These are phyloP conservation scores for Pelusios castaneus DNA, from an alignment of 2,113 vertebrate species.

Conservation along the genomic window DNA sequence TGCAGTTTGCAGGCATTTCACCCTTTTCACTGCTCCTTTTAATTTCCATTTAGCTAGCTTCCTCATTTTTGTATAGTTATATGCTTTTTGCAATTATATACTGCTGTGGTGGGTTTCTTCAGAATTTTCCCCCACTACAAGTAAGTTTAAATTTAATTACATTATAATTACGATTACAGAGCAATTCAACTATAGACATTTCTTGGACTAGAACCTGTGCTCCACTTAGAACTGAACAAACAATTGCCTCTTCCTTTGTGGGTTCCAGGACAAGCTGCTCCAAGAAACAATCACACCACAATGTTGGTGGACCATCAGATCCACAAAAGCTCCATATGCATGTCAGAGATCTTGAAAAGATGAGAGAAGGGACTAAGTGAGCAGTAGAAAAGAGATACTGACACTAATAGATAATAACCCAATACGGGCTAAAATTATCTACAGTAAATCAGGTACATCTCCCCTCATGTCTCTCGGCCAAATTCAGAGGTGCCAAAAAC, in stretches of 20 bases:
- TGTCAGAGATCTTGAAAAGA: not conserved
- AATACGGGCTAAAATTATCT: not conserved
- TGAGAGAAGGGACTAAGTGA: accelerated
- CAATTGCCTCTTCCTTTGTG: not conserved
- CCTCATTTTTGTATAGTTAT: not conserved
- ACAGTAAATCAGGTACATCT: not conserved
- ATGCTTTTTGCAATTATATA: too few species aligned
- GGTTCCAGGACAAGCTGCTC: too few species aligned
- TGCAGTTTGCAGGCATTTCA: not conserved
- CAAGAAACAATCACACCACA: too few species aligned
- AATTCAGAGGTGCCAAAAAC: not conserved
- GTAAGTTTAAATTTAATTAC: not conserved
- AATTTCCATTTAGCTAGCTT: not conserved
- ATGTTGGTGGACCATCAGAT: not conserved
- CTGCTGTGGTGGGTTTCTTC: not conserved
- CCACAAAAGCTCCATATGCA: accelerated
- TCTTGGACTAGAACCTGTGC: not conserved
- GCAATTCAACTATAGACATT: not conserved
- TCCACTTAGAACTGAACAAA: not conserved
- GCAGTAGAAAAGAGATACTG: not conserved
- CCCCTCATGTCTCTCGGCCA: not conserved
- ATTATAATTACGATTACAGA: not conserved
- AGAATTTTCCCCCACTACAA: not conserved
- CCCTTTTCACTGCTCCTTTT: not conserved
- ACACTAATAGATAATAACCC: accelerated